Conservation (phyloP, 2,797 vertebrate species). For the Oophaga sylvatica region DNA sequence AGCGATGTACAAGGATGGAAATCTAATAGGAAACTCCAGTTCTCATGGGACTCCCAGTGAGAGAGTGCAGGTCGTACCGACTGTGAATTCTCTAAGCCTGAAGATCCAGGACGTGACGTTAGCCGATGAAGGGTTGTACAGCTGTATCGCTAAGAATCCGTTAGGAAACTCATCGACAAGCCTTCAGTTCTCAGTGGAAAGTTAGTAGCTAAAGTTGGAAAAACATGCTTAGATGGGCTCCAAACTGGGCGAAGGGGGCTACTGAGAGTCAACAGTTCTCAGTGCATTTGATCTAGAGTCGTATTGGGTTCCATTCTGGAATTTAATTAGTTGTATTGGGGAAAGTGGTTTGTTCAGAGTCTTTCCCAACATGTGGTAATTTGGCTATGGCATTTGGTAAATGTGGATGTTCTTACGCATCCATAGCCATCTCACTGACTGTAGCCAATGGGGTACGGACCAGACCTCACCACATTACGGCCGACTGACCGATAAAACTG, state of each 20-base stretch:
- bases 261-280: not conserved
- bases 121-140: constrained; percentile 68
- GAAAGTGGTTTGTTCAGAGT: not conserved
- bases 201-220: constrained; percentile 64
- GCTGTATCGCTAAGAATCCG: constrained; percentile 66
- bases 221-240: not conserved
- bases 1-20: constrained; percentile 45
- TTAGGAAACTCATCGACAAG: constrained; percentile 59
- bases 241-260: not conserved
- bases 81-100: constrained; percentile 70
- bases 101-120: constrained; percentile 65
- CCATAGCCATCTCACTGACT: no score
- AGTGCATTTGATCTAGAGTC: not conserved
- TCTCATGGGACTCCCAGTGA: not conserved
- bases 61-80: constrained; percentile 57
- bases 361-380: not conserved
- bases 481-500: no score
- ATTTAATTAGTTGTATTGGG: no score
- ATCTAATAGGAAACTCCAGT: constrained; percentile 63
- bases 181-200: constrained; percentile 62
- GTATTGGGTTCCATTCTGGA: no score
- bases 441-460: no score
- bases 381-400: not conserved
- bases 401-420: not conserved
- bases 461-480: no score